phyloP scores from a whole-genome alignment of 2,888 invertebrate genomes.

The Lithophane semibrunnea region DNA sequence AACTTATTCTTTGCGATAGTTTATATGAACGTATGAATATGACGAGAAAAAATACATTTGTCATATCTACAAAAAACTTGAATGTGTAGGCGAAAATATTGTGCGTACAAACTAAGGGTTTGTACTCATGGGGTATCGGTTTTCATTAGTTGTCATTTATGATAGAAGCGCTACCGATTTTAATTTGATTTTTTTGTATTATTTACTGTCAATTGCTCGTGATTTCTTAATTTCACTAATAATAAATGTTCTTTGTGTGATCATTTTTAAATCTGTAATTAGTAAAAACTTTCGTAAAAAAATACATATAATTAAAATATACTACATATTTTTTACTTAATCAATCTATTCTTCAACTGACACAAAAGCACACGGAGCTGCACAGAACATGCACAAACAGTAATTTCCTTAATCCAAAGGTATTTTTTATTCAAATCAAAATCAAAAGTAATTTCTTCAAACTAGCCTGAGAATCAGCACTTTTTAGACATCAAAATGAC shows the following conservation, averaged over 20 bases:
- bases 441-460: not conserved
- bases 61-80: constrained; percentile 29
- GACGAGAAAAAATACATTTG: constrained; percentile 49
- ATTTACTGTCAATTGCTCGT: not conserved
- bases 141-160: not conserved
- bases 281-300: not conserved
- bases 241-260: not conserved
- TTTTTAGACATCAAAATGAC: not conserved
- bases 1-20: constrained; percentile 45
- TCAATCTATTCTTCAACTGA: not conserved
- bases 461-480: not conserved
- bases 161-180: not conserved
- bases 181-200: not conserved
- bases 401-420: not conserved
- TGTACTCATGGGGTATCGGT: not conserved
- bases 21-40: constrained; percentile 46
- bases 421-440: not conserved
- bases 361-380: not conserved
- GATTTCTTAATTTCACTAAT: not conserved
- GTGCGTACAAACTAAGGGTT: constrained; percentile 18
- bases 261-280: not conserved
- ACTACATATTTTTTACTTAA: not conserved
- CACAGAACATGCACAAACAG: not conserved
- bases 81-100: constrained; percentile 30
- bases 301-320: not conserved